Evolutionary conservation across 2,797 vertebrate species (phyloP), one percentile per base, ranked within the genome.

Genomic region (Paramormyrops hopkinsi): DNA sequence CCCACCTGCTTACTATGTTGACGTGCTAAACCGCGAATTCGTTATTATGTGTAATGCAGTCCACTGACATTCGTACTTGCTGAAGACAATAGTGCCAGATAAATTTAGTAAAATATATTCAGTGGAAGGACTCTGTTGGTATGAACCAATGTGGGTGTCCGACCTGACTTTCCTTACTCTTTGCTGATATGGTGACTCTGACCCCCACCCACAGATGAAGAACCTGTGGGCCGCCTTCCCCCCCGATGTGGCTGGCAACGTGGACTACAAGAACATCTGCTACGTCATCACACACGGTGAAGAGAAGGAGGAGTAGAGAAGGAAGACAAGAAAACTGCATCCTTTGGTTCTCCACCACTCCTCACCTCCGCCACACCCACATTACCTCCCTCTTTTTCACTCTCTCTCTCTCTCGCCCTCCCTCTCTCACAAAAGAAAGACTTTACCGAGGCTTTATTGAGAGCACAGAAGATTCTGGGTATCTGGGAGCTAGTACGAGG

Each of bases 181-280:
- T 22, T 11, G 19, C 37, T 41, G 44, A 22, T 83, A 83, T 9
- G 19, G 17, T 50, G 46, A 50, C 46, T 84, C 79, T 22, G 82
- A 76, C n/a, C n/a, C 14, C 33, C 41, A 4, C 41, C 41, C 41
- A 50, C 94, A 99, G 98, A 98, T 98, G 94, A 97, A 94, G 93
- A 99, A 98, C 94, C 97, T 99, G 95, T 99, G 97, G 97, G 96
- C 96, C 9, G 97, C 97, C 87, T 99, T 98, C 94, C 97, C 97
- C 90, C 97, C 97, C 3, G 97, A 98, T 95, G 97, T 98, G 92
- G 97, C 96, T 88, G 97, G 97, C 95, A 99, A 98, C 48, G 96
- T 98, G 3, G 97, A 98, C 96, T 98, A 98, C 96, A 98, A 99
- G 96, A 98, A 96, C 94, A 98, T 98, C 96, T 98, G 97, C 95